These are phyloP conservation scores for Meloe dianella DNA, from an alignment of 2,888 invertebrate genomes.

Conservation along the genomic window DNA sequence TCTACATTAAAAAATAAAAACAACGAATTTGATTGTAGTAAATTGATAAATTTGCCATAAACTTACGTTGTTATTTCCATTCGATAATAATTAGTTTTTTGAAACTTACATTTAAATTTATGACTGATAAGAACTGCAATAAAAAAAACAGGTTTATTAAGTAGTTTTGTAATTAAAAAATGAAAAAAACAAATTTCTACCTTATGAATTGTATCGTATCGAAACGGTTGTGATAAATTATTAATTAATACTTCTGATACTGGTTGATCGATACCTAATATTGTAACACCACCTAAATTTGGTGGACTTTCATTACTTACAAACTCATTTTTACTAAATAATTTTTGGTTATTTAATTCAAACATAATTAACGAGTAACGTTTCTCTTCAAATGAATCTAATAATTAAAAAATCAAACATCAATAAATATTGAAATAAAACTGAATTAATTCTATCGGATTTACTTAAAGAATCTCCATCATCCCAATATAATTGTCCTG, in stretches of 20 bases:
- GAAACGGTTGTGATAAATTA: slow-evolving; percentile 48
- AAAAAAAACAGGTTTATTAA: slow-evolving; percentile 20
- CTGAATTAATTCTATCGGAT: slow-evolving; percentile 34
- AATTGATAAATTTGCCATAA: neutral
- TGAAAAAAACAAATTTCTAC: slow-evolving; percentile 44
- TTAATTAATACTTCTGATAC: slow-evolving; percentile 54
- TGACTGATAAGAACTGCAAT: slow-evolving; percentile 53
- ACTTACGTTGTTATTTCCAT: slow-evolving; percentile 48
- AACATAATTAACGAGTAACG: slow-evolving; percentile 66
- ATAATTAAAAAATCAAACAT: slow-evolving; percentile 38
- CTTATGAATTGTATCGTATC: slow-evolving; percentile 54
- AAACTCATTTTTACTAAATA: slow-evolving; percentile 47
- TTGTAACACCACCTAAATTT: slow-evolving; percentile 52
- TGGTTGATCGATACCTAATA: slow-evolving; percentile 51
- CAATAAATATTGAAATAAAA: slow-evolving; percentile 11
- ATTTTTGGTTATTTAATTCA: slow-evolving; percentile 45
- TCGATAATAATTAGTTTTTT: slow-evolving; percentile 47
- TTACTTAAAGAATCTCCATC: slow-evolving; percentile 78
- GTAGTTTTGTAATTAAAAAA: neutral
- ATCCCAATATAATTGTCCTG: slow-evolving; percentile 80
- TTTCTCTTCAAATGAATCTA: slow-evolving; percentile 67
- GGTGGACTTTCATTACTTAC: slow-evolving; percentile 53
- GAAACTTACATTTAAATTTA: slow-evolving; percentile 51
- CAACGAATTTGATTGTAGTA: neutral
- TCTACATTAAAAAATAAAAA: neutral